These are phyloP conservation scores for Chalcosyrphus nemorum DNA, from an alignment of 2,888 invertebrate genomes.

Conservation along the genomic window DNA sequence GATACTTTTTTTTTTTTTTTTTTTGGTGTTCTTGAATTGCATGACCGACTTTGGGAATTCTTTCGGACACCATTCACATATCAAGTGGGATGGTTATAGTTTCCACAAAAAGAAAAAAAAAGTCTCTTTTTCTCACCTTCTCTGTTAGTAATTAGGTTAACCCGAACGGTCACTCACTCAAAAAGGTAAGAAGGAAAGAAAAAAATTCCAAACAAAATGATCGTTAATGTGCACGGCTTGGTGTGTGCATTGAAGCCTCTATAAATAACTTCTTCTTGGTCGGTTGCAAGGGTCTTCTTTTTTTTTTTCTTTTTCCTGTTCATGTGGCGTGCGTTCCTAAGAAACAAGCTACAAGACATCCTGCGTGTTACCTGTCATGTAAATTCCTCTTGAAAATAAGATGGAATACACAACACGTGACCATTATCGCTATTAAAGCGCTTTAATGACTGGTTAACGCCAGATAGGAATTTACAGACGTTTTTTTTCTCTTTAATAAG, in stretches of 20 bases:
- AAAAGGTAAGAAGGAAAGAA: not conserved
- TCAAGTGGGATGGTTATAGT: conserved; percentile 10
- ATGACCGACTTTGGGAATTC: conserved; percentile 38
- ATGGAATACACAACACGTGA: conserved; percentile 54
- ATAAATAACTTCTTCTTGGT: conserved; percentile 24
- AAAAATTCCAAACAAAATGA: not conserved
- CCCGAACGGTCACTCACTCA: conserved; percentile 28
- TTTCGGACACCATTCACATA: not conserved
- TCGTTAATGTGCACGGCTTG: conserved; percentile 7
- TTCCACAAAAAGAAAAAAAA: not conserved
- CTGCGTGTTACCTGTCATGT: conserved; percentile 54
- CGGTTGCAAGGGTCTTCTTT: not conserved
- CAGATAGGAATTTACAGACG: conserved; percentile 32
- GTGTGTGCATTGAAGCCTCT: not conserved
- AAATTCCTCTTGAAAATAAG: conserved; percentile 45
- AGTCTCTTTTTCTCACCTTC: conserved; percentile 8
- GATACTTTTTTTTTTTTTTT: not conserved
- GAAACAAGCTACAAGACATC: conserved; percentile 19
- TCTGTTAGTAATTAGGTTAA: conserved; percentile 58
- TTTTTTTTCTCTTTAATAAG: not conserved
- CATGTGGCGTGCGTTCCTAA: conserved; percentile 15
- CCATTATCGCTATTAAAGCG: conserved; percentile 59
- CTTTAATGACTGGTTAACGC: conserved; percentile 62
- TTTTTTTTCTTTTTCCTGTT: not conserved
- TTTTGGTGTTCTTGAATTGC: conserved; percentile 28